Base-by-base conservation (phyloP, 2,888 invertebrate genomes). In the Diplazon laetatorius region DNA sequence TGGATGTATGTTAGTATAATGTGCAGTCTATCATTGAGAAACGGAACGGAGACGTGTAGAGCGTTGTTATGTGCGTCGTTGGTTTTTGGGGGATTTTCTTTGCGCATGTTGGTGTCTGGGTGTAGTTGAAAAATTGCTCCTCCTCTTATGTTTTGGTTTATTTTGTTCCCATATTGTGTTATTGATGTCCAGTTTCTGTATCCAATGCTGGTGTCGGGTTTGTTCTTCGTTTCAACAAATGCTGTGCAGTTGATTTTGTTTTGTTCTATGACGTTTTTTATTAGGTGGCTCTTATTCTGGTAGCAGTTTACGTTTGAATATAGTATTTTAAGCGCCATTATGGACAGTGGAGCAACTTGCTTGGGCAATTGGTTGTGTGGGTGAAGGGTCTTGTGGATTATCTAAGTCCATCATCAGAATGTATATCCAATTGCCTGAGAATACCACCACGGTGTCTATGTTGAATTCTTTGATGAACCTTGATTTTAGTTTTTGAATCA, bases 221-320 rank as follows among this genome's bases (percentile, higher is more conserved):
- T 46, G 25, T 50, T 18, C 12, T 50, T 66, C 1, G 66, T 66
- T 35, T 66, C 66, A 2, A 66, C 50, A 12, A 66, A 30, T 10
- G 66, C 52, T 20, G 66, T 37, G n/a, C 66, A 52, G 52, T 66
- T 66, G n/a, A 66, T 66, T 46, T 25, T 14, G 1, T 52, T 66
- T 66, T 30, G 12, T 66, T 66, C 35, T 14, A 52, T 52, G 9
- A 50, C 18, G 16, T 65, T 10, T 25, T 66, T 66, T 20, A 52
- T 66, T 1, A 66, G 14, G 20, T 52, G 52, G 4, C 25, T 66
- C 37, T 66, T 35, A 18, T 50, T 30, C 14, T n/a, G 25, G 16
- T 63, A 63, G 18, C 63, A 14, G 14, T 63, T 63, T 1, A 63
- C 22, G 44, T 63, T 46, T 12, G 63, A 14, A 12, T 63, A 48